Evolutionary conservation across 2,888 invertebrate species (phyloP).

Genomic region (Trissolcus brochymenae): DNA sequence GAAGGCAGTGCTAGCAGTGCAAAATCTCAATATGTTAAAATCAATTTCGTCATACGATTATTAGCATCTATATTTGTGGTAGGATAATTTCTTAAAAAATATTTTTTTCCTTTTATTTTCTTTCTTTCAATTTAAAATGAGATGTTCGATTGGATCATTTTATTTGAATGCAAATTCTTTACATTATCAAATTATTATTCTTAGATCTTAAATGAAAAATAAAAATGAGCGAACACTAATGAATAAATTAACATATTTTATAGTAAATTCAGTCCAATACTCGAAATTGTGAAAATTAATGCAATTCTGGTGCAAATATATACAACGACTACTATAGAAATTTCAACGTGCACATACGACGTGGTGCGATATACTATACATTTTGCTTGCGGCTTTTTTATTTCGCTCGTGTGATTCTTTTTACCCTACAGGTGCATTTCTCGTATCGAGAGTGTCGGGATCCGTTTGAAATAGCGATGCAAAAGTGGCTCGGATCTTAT

Average conservation of each 20-base stretch:
- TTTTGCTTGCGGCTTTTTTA: slow-evolving; percentile 22
- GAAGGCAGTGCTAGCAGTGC: too few relatives aligned
- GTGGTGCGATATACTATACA: neutral
- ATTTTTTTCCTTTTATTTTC: too few relatives aligned
- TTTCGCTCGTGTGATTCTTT: slow-evolving; percentile 38
- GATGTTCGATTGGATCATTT: too few relatives aligned
- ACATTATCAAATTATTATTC: neutral
- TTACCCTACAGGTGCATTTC: slow-evolving; percentile 51
- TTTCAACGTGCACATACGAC: slow-evolving; percentile 34
- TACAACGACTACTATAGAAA: slow-evolving; percentile 7
- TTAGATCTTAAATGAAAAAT: too few relatives aligned
- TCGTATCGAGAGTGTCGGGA: slow-evolving; percentile 52
- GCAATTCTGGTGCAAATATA: slow-evolving; percentile 31
- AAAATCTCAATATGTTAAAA: neutral
- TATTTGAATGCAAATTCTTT: too few relatives aligned
- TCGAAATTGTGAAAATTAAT: slow-evolving; percentile 24
- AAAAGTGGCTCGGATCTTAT: slow-evolving; percentile 50
- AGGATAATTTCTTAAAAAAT: too few relatives aligned
- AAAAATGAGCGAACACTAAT: too few relatives aligned
- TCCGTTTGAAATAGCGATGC: slow-evolving; percentile 46
- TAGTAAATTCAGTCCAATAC: neutral
- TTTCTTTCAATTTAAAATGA: too few relatives aligned
- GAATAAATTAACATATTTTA: neutral
- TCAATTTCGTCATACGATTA: neutral
- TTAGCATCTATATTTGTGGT: too few relatives aligned